Conservation (phyloP, 2,113 vertebrate genomes). For the Atrichornis clamosus region DNA sequence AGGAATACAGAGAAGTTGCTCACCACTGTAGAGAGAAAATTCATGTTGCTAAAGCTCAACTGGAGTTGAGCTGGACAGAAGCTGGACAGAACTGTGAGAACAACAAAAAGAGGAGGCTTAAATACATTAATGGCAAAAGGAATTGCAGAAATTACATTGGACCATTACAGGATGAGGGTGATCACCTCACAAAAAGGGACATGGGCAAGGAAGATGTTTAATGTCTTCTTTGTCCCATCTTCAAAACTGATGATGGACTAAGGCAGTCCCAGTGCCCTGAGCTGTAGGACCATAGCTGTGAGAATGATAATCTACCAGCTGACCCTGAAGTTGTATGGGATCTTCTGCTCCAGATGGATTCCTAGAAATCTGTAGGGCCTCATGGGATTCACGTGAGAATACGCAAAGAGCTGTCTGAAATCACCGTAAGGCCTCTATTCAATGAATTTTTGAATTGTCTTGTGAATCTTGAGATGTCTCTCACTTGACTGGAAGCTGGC, state of each 20-base stretch:
- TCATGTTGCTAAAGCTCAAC: accelerated
- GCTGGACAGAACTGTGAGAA: not conserved
- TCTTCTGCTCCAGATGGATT: not conserved
- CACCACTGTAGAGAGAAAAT: not conserved
- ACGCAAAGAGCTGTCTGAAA: not conserved
- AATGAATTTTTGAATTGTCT: not conserved
- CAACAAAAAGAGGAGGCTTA: not conserved
- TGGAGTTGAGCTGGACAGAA: not conserved
- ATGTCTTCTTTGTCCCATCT: not conserved
- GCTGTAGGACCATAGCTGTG: not conserved
- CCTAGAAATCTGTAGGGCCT: not conserved
- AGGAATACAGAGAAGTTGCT: not conserved
- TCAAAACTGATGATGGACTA: not conserved
- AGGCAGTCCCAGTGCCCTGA: not conserved
- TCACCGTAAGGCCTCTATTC: not conserved
- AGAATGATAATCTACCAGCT: not conserved
- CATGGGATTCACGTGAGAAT: not conserved
- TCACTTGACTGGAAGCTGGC: not conserved
- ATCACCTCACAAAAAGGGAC: not conserved
- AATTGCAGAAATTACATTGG: not conserved
- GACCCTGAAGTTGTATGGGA: not conserved
- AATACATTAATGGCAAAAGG: not conserved
- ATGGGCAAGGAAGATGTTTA: not conserved
- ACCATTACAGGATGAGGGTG: not conserved
- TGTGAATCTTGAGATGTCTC: not conserved